Evolutionary conservation across 1,140 invertebrate species (phyloP), one percentile per base, ranked within the genome.

Genomic region (Drosophila novamexicana): DNA sequence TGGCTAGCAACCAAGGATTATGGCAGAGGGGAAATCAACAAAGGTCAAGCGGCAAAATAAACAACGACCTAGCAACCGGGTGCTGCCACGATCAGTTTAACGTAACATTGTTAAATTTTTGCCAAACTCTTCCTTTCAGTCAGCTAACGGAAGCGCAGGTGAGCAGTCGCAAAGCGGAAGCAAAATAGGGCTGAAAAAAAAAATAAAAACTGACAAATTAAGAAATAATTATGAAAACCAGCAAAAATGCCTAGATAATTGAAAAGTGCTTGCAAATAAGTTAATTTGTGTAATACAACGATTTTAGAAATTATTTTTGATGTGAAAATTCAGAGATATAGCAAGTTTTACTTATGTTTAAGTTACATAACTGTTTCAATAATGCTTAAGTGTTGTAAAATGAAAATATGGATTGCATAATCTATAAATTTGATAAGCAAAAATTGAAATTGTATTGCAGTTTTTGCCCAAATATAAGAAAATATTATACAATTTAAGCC

Each of bases 31-130:
- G 62, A 75, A 85, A 77, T 75, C 29, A 84, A 84, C 77, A 84
- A 80, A 63, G 66, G 69, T 54, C 32, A 39, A 32, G 40, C 12
- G 8, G 18, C 32, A 75, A 88, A 88, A 83, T 88, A 50, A 88
- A 88, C 80, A 89, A 88, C 61, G 89, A 49, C 84, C 12, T 88
- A 67, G 84, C 80, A 89, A 89, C 84, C 52, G 29, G 57, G 71
- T 74, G 62, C 80, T 83, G 73, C 58, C 84, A 75, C 76, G 84
- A 88, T 88, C 84, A 80, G 39, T 83, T 79, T 82, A 29, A 5
- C 44, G 49, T 45, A 52, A 68, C 70, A 53, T 59, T 22, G 16
- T 36, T 53, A 7, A 34, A 1, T n/a, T 37, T 44, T 54, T 39
- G 22, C 10, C 42, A 45, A 70, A 40, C 7, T 64, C 50, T 36